Base-by-base conservation (phyloP, 2,113 vertebrate genomes). In the Merops nubicus region DNA sequence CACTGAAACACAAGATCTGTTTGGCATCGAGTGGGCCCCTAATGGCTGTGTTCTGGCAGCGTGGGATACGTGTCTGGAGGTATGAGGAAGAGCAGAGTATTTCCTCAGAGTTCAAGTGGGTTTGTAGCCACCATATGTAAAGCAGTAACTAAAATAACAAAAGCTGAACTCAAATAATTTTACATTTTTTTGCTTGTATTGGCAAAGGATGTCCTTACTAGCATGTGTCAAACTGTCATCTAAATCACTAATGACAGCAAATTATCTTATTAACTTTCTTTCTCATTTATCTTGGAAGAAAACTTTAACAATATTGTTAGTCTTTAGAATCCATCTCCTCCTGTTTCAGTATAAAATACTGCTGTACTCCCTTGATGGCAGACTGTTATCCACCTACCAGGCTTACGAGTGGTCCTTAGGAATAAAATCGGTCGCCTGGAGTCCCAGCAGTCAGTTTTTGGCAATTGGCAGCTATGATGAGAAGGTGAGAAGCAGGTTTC, bases 391-490 rank as follows among this genome's bases (percentile, higher is more conserved):
- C 3, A 96, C 63, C 0, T 99, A 98, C 94, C 98, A 96, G 4
- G 99, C 99, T 5, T 99, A 99, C 1, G 99, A 99, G 53, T 99
- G 99, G 99, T 99, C 99, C 0, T 97, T 99, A 36, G 99, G 99
- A 6, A 79, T 99, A 59, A 99, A 99, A 95, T 98, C 98, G 0
- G 91, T 99, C 1, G 85, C 98, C 50, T 99, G 99, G 99, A 99
- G 99, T 87, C 99, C 99, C 95, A 99, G 99, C 98, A 99, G 99
- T 48, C 99, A 99, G 82, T 99, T 99, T 96, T 97, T 99, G 96
- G 99, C 99, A 1, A 94, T 99, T 9, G 99, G 99, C 69, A 99
- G 99, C 98, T 99, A 99, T 12, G 99, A 99, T 59, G 99, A 99
- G 85, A 99, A 99, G 98, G 99, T 99, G 76, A 78, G 72, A 70